Evolutionary conservation across 2,888 invertebrate genomes (phyloP), one percentile per base, ranked within the genome.

Genomic region (Globia sparganii): DNA sequence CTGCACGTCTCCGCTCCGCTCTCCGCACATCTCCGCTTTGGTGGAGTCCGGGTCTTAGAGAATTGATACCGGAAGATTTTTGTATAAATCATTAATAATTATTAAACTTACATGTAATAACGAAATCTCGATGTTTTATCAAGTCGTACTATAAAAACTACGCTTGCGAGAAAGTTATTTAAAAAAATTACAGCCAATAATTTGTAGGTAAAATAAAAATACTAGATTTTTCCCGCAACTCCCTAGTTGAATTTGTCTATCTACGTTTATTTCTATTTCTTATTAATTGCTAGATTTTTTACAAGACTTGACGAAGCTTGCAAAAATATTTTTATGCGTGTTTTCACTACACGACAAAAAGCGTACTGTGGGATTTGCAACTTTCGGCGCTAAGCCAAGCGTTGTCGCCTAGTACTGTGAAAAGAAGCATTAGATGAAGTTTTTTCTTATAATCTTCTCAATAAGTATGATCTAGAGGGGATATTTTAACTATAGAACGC

Each of bases 211-310:
- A 67, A 67, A 61, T 68, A 74, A 76, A 73, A 74, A 78, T 68
- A 82, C 73, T 72, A 78, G 78, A 82, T 56, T 65, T 78, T 82
- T 71, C 59, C 83, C 34, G 73, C 28, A 70, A 71, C 62, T 81
- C 37, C 11, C 11, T 43, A 15, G 34, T 59, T 65, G 40, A 37
- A 61, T 66, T 79, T 49, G 64, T 40, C 59, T 69, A 69, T 40
- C 65, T 80, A 80, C 34, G 3, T 59, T 72, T 49, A 65, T 53
- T 46, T 28, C 8, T 62, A 65, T 77, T 49, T 61, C 8, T 25
- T 34, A 4, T 53, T 58, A 25, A 21, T 43, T 13, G 4, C 40
- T 15, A 40, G 18, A 53, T 25, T 21, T 77, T 77, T 40, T 18
- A 31, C 18, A 69, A 64, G 56, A 67, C 13, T n/a, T 61, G 5